A percentile compares a stretch with the other conserved stretches of the same genome.
Conservation (phyloP, 2,797 vertebrate species). For the Platalea minor region DNA sequence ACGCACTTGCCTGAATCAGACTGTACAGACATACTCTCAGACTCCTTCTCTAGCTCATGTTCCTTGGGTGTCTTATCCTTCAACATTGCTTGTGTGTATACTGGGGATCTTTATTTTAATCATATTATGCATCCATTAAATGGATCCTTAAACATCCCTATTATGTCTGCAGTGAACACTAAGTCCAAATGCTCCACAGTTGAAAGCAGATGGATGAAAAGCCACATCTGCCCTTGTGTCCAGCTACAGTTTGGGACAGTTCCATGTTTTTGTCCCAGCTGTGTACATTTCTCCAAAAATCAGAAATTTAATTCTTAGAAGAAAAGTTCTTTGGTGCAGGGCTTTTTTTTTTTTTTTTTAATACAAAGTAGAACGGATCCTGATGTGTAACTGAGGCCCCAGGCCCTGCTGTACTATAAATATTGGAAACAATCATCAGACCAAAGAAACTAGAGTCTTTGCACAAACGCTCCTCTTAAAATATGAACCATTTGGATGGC, state of each 20-base stretch:
- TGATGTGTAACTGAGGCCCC: neutral
- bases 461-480: neutral
- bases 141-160: neutral
- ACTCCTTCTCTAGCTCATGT: neutral
- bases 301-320: slow-evolving; percentile 23
- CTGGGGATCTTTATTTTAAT: neutral
- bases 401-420: slow-evolving; percentile 25
- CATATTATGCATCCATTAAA: neutral
- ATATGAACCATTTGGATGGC: neutral
- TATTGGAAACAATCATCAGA: slow-evolving; percentile 13
- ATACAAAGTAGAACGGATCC: slow-evolving; percentile 15
- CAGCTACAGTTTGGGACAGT: neutral
- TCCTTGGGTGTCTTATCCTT: neutral
- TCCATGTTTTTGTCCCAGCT: slow-evolving; percentile 15
- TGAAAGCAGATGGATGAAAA: neutral
- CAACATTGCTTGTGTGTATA: neutral
- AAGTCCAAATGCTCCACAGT: neutral
- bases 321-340: neutral
- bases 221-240: neutral
- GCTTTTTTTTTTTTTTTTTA: neutral
- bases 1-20: neutral
- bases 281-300: neutral
- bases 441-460: neutral
- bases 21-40: neutral
- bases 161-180: neutral